A percentile compares a stretch with the other conserved stretches of the same genome.
Conservation (phyloP, 2,113 vertebrate species). For the Myiozetetes cayanensis region DNA sequence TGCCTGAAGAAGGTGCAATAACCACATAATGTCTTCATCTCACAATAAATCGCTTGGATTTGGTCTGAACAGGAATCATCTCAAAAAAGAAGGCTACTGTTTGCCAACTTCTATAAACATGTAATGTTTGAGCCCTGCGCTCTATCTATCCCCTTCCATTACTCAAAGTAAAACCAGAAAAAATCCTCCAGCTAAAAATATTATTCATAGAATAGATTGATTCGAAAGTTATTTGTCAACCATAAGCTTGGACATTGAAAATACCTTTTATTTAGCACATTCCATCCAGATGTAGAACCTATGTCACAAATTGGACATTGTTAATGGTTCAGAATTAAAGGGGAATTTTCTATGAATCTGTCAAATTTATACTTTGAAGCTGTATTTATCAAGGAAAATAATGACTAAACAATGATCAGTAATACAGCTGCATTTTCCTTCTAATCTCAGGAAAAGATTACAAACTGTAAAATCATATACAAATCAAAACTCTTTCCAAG, state of each 20-base stretch:
- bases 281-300: background rate
- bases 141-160: background rate
- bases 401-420: background rate
- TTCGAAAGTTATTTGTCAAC: background rate
- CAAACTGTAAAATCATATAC: background rate
- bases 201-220: background rate
- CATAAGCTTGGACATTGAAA: background rate
- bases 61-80: background rate
- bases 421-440: background rate
- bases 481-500: slow-evolving; percentile 18
- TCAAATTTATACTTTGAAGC: background rate
- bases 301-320: background rate
- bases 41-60: background rate
- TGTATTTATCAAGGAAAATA: slow-evolving; percentile 19
- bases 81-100: background rate
- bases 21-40: background rate
- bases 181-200: background rate
- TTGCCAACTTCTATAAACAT: background rate
- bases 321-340: background rate
- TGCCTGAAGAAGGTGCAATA: background rate
- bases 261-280: background rate
- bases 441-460: slow-evolving; percentile 16
- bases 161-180: background rate
- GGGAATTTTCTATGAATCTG: background rate
- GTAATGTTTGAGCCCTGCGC: background rate